phyloP scores from a whole-genome alignment of 1,140 invertebrate species.

The Carcinoscorpius rotundicauda region DNA sequence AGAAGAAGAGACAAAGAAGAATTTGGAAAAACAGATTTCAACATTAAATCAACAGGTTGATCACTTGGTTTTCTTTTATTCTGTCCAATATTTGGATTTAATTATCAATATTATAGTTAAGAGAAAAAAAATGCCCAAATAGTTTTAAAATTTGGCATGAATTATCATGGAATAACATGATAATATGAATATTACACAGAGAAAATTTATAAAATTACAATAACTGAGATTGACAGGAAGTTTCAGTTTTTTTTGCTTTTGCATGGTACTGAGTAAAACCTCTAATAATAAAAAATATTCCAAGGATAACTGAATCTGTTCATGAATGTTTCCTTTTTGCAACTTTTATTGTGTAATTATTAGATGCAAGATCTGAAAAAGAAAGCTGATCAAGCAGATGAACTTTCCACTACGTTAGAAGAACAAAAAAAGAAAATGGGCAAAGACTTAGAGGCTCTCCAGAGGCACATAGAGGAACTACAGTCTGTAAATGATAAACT shows the following conservation, averaged over 20 bases:
- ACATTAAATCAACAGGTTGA: slow-evolving; percentile 40
- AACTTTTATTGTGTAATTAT: too few relatives aligned
- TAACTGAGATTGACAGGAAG: too few relatives aligned
- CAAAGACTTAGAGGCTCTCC: slow-evolving; percentile 74
- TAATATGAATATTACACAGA: too few relatives aligned
- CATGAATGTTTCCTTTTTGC: too few relatives aligned
- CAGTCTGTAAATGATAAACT: slow-evolving; percentile 81
- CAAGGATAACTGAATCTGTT: too few relatives aligned
- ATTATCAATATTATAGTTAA: not conserved
- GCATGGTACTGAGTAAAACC: too few relatives aligned
- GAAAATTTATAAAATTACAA: too few relatives aligned
- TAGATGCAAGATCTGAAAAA: slow-evolving; percentile 72
- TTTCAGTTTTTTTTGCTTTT: too few relatives aligned
- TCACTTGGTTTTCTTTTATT: too few relatives aligned
- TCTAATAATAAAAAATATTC: too few relatives aligned
- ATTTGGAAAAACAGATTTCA: slow-evolving; percentile 68
- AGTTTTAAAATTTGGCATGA: too few relatives aligned
- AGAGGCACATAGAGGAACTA: slow-evolving; percentile 77
- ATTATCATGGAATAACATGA: too few relatives aligned
- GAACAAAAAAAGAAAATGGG: slow-evolving; percentile 77
- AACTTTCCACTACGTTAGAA: slow-evolving; percentile 65
- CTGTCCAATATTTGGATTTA: not conserved
- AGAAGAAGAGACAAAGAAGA: slow-evolving; percentile 78
- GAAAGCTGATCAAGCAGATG: slow-evolving; percentile 82
- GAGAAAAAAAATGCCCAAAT: not conserved